Conservation (phyloP, 2,113 vertebrate genomes). For the Caranx melampygus region DNA sequence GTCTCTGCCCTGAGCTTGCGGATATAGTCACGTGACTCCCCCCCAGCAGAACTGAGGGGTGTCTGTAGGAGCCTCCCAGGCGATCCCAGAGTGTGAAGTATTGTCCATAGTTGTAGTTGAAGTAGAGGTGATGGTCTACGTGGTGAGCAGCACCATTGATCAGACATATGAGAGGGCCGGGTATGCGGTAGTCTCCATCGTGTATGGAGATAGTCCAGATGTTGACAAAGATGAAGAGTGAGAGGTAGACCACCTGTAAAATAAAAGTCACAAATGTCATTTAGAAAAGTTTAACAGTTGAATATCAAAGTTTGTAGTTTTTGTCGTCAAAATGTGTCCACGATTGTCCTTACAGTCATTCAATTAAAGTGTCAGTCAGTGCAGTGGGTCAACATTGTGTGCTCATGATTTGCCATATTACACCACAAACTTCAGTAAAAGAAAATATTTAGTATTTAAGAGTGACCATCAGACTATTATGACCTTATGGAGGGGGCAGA, state of each 20-base stretch:
- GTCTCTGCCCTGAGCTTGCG: constrained; percentile 71
- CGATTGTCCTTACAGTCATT: background rate
- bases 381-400: background rate
- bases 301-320: background rate
- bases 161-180: constrained; percentile 79
- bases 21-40: constrained; percentile 84
- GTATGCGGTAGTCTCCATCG: constrained; percentile 91
- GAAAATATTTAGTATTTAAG: background rate
- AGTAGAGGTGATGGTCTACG: constrained; percentile 93
- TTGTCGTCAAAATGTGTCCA: background rate
- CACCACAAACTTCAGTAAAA: background rate
- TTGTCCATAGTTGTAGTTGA: constrained; percentile 96
- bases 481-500: constrained; percentile 94
- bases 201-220: constrained; percentile 97
- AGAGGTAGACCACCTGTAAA: constrained; percentile 85
- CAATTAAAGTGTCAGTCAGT: background rate
- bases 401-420: background rate
- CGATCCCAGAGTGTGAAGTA: constrained; percentile 97
- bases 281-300: background rate
- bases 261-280: background rate
- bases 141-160: constrained; percentile 95
- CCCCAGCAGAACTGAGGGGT: constrained; percentile 87
- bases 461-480: background rate
- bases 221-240: constrained; percentile 92
- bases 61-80: constrained; percentile 90